These are phyloP conservation scores for Dufourea novaeangliae DNA, from an alignment of 1,140 invertebrate genomes.

Conservation along the genomic window DNA sequence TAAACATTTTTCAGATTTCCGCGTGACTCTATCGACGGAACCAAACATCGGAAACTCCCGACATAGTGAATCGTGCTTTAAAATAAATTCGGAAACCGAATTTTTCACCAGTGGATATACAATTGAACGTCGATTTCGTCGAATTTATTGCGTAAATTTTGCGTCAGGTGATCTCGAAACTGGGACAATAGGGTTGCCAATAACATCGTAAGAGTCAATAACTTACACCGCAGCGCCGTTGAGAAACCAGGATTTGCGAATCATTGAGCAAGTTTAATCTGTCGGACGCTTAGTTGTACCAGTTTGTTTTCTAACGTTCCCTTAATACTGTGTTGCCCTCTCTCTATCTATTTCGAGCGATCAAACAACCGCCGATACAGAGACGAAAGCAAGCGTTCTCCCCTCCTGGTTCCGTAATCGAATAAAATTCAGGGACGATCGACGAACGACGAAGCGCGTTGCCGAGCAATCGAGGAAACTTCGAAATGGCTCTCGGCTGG, in stretches of 20 bases:
- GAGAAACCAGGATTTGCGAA: conserved; percentile 14
- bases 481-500: not conserved
- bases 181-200: conserved; percentile 23
- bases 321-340: not conserved
- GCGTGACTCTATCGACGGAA: not conserved
- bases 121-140: conserved; percentile 6
- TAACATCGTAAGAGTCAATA: conserved; percentile 22
- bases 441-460: not conserved
- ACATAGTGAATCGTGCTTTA: not conserved
- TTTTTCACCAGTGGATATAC: not conserved
- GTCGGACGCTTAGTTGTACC: conserved; percentile 1
- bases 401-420: too few species aligned
- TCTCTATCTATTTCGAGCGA: not conserved
- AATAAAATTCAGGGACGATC: not conserved
- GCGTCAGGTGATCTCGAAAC: conserved; percentile 28
- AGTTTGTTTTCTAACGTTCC: not conserved
- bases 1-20: too few species aligned
- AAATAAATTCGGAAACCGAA: not conserved
- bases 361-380: too few species aligned
- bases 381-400: too few species aligned
- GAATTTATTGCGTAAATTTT: conserved; percentile 27
- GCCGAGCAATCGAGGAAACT: not conserved
- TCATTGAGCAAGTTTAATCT: conserved; percentile 15
- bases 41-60: too few species aligned
- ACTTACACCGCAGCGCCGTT: not conserved